Percentiles rank a stretch among this genome's conserved stretches.
These are phyloP conservation scores for Etheostoma perlongum DNA, from an alignment of 2,797 vertebrate genomes.

Conservation along the genomic window DNA sequence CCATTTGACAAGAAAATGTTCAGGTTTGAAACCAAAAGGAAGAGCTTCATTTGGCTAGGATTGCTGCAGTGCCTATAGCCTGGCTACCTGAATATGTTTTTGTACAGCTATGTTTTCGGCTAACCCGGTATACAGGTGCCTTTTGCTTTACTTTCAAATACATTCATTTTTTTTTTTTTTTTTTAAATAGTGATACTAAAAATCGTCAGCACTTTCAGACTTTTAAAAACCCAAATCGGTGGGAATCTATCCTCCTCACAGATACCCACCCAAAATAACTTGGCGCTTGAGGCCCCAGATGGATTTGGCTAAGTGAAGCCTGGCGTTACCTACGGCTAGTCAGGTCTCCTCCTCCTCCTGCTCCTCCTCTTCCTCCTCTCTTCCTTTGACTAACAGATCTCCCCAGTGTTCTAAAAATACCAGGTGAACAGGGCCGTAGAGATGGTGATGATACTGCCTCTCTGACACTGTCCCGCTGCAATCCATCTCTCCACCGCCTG, in stretches of 20 bases:
- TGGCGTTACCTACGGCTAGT: conserved; percentile 86
- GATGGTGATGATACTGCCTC: conserved; percentile 97
- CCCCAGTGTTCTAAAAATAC: conserved; percentile 99
- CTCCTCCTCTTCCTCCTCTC: conserved; percentile 69
- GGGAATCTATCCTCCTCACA: conserved; percentile 24
- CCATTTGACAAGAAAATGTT: conserved; percentile 11
- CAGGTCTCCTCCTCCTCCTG: conserved; percentile 86
- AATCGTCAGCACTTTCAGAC: conserved; percentile 1
- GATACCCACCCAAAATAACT: conserved; percentile 60
- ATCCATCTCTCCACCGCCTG: conserved; percentile 98
- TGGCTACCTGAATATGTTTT: background rate
- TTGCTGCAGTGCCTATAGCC: background rate
- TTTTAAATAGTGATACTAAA: conserved; percentile 5
- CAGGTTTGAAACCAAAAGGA: conserved; percentile 28
- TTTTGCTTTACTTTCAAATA: conserved; percentile 14
- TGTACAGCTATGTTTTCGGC: background rate
- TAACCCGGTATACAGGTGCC: background rate
- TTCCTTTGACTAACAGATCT: conserved; percentile 98
- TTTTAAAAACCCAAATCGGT: conserved; percentile 30
- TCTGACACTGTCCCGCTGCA: conserved; percentile 97
- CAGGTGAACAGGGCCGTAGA: conserved; percentile 96
- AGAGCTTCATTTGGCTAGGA: conserved; percentile 12
- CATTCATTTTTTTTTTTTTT: background rate
- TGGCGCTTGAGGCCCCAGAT: conserved; percentile 52
- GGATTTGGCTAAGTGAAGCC: conserved; percentile 76